Evolutionary conservation across 2,113 vertebrate genomes (phyloP).

Genomic region (Choloepus hoffmanni): DNA sequence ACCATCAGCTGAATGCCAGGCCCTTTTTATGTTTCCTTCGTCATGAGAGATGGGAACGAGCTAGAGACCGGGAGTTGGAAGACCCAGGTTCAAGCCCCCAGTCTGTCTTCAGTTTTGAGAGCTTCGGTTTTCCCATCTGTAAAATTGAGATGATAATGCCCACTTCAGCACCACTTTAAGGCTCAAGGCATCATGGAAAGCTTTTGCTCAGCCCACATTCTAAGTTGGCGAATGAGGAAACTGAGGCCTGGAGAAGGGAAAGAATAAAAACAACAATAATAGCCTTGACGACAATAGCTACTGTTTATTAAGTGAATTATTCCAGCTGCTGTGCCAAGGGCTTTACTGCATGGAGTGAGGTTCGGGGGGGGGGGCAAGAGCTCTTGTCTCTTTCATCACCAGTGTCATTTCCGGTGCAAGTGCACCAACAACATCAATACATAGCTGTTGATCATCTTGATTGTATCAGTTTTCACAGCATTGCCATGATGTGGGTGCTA

Average conservation of each 20-base stretch:
- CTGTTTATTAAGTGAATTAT: not conserved
- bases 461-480: not conserved
- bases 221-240: not conserved
- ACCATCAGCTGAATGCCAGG: not conserved
- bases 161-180: not conserved
- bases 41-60: not conserved
- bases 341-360: not conserved
- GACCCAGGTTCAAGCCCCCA: not conserved
- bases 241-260: not conserved
- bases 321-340: not conserved
- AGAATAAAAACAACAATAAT: not conserved
- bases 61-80: not conserved
- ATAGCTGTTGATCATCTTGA: not conserved
- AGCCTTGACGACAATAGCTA: not conserved
- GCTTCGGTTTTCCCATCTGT: constrained; percentile 44
- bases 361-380: not conserved
- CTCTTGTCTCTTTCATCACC: not conserved
- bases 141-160: not conserved
- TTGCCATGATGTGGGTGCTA: not conserved
- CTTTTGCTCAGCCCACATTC: not conserved
- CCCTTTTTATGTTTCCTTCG: not conserved
- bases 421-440: not conserved
- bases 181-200: not conserved
- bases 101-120: not conserved
- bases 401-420: not conserved